Evolutionary conservation across 2,113 vertebrate species (phyloP), one percentile per base, ranked within the genome.

Genomic region (Brevimyrus niger): DNA sequence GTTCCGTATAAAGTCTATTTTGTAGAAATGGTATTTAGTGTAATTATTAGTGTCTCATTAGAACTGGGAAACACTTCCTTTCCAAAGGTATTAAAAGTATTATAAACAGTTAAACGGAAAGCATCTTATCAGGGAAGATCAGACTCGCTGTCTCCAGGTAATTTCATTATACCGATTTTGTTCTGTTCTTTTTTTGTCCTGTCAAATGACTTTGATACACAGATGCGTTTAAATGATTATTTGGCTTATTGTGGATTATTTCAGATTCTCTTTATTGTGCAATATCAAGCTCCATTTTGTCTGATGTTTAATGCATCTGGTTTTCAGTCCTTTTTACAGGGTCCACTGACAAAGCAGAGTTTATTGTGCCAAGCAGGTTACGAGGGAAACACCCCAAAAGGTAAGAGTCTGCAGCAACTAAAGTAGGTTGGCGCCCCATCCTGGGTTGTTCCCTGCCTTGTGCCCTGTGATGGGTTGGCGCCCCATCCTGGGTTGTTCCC

Each of bases 361-460:
- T 94, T 97, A 91, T 91, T 95, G 50, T 92, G 91, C 9, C 94
- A 96, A 82, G 92, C 93, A 0, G 91, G 92, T 46, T 91, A 93
- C 0, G 91, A 96, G 89, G 91, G 91, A 17, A 95, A 95, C 89
- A 95, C 91, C 1, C 93, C 94, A 9, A 94, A 94, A 95, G 96
- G 97, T 98, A 92, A 96, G 93, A 87, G 7, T 9, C 5, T 50
- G 42, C 88, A 55, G 3, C 15, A 23, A 19, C 31, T 7, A 3
- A 76, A 7, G 2, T 73, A 3, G 42, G 3, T 42, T 42, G 42
- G 42, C 3, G 42, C 42, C 42, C 42, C 42, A 42, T 42, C 42
- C 42, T 42, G 42, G 42, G 42, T 42, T 42, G 42, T 42, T 42
- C 42, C 42, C 42, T 42, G 42, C 42, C 3, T 42, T 42, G 42